Base-by-base conservation (phyloP, 2,113 vertebrate species). In the Tichodroma muraria region DNA sequence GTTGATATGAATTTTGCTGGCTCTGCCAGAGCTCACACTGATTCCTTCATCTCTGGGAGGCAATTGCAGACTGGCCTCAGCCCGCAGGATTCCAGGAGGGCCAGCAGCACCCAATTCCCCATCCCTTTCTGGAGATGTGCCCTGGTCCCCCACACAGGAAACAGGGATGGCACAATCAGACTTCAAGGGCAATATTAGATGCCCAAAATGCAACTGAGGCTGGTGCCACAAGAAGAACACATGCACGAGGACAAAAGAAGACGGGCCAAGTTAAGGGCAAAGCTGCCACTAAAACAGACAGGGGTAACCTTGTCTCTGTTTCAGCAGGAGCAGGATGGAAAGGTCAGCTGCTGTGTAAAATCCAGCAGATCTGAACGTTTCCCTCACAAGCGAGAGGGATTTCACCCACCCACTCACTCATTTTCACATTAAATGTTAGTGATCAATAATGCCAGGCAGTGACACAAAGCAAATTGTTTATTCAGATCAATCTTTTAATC, bases 401-500 rank as follows among this genome's bases (percentile, higher is more conserved):
- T 42, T 69, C 47, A 44, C 30, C 61, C 63, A 45, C 27, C 14
- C 61, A 13, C 25, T 54, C 37, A 37, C 19, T 22, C 8, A 1
- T 65, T 73, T 63, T 66, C 85, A 63, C 15, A 25, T 50, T 25
- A 88, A 76, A 68, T 0, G 0, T 53, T 49, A 23, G 22, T 52
- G 25, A 86, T 71, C 49, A 85, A 81, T 88, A 81, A 95, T 8
- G 23, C 45, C 91, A 91, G 50, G 60, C 31, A 0, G 52, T 33
- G 68, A 95, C 88, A 91, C 88, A 94, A 70, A 90, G 66, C 33
- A 80, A 45, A 83, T 56, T 37, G 19, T 95, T 96, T 95, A 91
- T 95, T 95, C 85, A 86, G 85, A 89, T 76, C 76, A 89, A 60
- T 59, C 64, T 87, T 95, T 93, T 77, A 94, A 85, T 88, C 56